These are phyloP conservation scores for Platalea minor DNA, from an alignment of 2,797 vertebrate species.

Conservation along the genomic window DNA sequence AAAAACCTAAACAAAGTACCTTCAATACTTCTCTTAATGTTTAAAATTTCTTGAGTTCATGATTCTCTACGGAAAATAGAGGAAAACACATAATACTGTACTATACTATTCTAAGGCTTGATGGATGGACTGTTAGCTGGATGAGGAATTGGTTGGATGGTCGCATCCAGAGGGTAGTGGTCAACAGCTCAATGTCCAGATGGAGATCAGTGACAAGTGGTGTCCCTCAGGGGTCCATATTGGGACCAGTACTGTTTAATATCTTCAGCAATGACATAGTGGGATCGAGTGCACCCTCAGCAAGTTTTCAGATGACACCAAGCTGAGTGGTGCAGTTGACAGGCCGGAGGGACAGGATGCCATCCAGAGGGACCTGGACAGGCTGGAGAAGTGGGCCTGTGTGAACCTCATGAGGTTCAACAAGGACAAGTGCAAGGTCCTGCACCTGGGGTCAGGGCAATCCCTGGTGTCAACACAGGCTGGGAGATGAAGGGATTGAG, in stretches of 20 bases:
- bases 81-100: neutral
- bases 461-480: neutral
- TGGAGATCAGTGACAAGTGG: neutral
- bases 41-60: conserved; percentile 24
- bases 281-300: neutral
- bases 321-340: neutral
- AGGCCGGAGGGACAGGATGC: neutral
- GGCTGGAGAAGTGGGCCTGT: neutral
- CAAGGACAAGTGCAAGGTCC: neutral
- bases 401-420: neutral
- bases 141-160: neutral
- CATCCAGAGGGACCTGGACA: neutral
- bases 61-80: conserved; percentile 10
- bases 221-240: fast-evolving
- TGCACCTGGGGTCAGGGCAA: neutral
- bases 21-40: neutral
- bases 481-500: neutral
- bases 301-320: neutral
- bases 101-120: neutral
- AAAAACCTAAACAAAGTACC: neutral
- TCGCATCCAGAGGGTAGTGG: neutral
- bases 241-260: neutral
- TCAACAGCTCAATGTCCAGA: fast-evolving
- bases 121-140: neutral
- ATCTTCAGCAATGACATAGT: neutral